phyloP scores from a whole-genome alignment of 2,797 vertebrate species.

The Anolis apletophallus region DNA sequence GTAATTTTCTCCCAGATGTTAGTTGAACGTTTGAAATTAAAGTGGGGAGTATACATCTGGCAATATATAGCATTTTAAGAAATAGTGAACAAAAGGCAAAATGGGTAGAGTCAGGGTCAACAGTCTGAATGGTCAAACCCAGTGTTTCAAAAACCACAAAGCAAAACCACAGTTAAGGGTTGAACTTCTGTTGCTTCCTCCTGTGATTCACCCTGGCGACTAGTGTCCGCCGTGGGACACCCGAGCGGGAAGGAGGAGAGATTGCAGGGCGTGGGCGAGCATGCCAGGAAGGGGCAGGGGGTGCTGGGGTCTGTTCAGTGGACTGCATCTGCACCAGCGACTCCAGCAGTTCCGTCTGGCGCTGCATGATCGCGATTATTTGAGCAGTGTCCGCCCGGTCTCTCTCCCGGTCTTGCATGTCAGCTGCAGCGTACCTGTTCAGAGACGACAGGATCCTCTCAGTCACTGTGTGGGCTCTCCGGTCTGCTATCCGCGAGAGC shows the following conservation, averaged over 20 bases:
- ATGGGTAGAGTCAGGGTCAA: background rate
- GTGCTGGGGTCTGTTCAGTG: background rate
- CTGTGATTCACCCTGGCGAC: conserved; percentile 26
- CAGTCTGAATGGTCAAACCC: background rate
- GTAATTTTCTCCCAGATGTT: background rate
- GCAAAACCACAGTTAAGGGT: background rate
- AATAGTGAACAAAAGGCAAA: background rate
- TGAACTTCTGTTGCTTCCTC: conserved; percentile 34
- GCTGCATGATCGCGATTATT: conserved; percentile 31
- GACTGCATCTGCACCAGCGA: conserved; percentile 34
- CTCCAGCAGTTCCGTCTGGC: conserved; percentile 31
- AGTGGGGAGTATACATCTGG: background rate
- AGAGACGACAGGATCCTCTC: conserved; percentile 31
- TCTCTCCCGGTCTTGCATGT: conserved; percentile 26
- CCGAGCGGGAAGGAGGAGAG: conserved; percentile 25
- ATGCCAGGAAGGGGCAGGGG: background rate
- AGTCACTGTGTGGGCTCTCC: conserved; percentile 19
- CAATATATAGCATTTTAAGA: background rate
- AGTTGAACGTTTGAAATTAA: background rate
- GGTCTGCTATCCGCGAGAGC: conserved; percentile 25
- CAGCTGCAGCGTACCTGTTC: conserved; percentile 30
- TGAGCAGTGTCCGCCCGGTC: conserved; percentile 21
- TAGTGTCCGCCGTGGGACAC: conserved; percentile 2
- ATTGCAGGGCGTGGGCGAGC: background rate
- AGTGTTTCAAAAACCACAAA: background rate